Evolutionary conservation across 92 coral and sea anemone species (phyloP).

Genomic region (Epizoanthus illoricatus): DNA sequence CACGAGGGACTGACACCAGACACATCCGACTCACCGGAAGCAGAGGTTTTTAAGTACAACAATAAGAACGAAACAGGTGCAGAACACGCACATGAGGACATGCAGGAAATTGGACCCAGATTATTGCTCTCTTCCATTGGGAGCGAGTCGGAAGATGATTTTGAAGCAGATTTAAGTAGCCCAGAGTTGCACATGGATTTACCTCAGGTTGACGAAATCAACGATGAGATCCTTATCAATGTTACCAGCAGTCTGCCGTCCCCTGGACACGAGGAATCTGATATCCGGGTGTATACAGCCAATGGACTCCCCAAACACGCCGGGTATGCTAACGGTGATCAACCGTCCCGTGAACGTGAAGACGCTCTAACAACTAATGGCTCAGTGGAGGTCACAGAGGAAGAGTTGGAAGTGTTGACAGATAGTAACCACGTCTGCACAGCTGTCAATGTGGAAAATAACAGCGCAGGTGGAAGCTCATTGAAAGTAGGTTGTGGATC

Average conservation of each 20-base stretch:
- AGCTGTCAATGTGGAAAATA: no score
- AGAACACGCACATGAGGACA: not conserved
- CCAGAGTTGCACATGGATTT: not conserved
- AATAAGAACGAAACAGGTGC: not conserved
- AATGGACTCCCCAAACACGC: not conserved
- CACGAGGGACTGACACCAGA: slow-evolving; percentile 31
- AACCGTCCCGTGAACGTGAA: not conserved
- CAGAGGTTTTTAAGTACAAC: not conserved
- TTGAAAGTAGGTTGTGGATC: not conserved
- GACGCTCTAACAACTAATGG: not conserved
- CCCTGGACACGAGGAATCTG: not conserved
- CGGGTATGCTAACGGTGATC: not conserved
- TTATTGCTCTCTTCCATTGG: slow-evolving; percentile 13
- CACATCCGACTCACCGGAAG: slow-evolving; percentile 9
- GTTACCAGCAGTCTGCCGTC: slow-evolving; percentile 25
- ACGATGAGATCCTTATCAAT: slow-evolving; percentile 25
- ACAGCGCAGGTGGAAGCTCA: no score
- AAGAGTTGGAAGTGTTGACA: not conserved
- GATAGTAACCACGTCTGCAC: no score
- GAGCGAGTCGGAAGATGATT: slow-evolving; percentile 36
- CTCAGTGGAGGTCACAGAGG: not conserved
- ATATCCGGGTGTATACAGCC: not conserved
- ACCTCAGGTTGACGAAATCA: not conserved
- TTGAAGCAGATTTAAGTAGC: slow-evolving; percentile 12
- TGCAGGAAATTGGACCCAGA: slow-evolving; percentile 11